Evolutionary conservation across 2,888 invertebrate species (phyloP), one percentile per base, ranked within the genome.

Genomic region (Tipula lateralis): DNA sequence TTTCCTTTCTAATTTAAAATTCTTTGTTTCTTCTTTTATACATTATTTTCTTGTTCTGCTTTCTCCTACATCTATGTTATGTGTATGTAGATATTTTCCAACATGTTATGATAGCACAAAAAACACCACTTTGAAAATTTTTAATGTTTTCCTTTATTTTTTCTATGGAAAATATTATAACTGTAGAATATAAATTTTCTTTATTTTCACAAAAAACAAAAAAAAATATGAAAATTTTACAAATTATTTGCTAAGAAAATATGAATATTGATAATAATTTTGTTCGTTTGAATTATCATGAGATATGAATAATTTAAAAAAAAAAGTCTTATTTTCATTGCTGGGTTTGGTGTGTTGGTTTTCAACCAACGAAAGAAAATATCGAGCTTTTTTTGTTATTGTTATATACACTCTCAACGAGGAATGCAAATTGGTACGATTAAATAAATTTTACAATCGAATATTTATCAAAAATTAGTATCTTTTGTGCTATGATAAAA

Each of bases 161-260:
- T 66, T 66, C 19, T 24, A 66, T 12, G 9, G 66, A 66, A 66
- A 66, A 66, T 66, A 12, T 24, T 66, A 66, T 66, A 66, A 66
- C 66, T 66, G 66, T 66, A 9, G 66, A 66, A 66, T 66, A 66
- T 66, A 66, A 66, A 66, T 66, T 66, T 66, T 66, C 19, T 66
- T 66, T 66, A 24, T 66, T 24, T 66, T 24, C 1, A 24, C 7
- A 24, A 66, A 66, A 66, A 66, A 66, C 19, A 66, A 66, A 66
- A 24, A 44, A 16, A 50, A 16, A 12, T 36, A 39, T n/a, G n/a
- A n/a, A n/a, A n/a, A n/a, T n/a, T n/a, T 44, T 44, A 16, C 44
- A 66, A 66, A 66, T 66, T 66, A 66, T 66, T 66, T 66, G 66
- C 66, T 66, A 66, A 66, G 66, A 66, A 66, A 66, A 66, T 66